Percentiles rank a stretch among this genome's conserved stretches.
Evolutionary conservation across 1,140 invertebrate genomes (phyloP).

Genomic region (Drepana arcuata): DNA sequence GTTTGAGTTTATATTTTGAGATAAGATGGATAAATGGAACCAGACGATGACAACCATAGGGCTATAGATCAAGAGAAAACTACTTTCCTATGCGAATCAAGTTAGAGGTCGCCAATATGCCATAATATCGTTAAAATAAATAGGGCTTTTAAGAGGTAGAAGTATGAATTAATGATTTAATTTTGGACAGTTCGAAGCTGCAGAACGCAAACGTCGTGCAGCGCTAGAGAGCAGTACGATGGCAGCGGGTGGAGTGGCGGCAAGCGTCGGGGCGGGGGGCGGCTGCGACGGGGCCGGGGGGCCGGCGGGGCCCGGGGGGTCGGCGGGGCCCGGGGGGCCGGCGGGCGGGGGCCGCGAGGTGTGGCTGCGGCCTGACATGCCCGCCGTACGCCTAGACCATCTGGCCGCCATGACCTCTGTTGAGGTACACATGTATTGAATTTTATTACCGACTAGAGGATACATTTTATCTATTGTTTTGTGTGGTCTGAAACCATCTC

Average conservation of each 20-base stretch:
- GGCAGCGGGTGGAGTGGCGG: no score
- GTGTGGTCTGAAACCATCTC: no score
- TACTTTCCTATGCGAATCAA: no score
- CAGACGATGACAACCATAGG: no score
- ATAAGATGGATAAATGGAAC: no score
- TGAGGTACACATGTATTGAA: conserved; percentile 72
- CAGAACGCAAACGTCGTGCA: conserved; percentile 81
- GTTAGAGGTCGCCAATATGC: no score
- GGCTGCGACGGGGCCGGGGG: conserved; percentile 43
- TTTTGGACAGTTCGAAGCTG: conserved; percentile 86
- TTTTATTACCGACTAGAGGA: background rate
- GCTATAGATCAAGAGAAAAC: no score
- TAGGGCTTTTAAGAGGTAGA: no score
- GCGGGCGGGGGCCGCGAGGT: conserved; percentile 78
- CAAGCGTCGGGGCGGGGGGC: conserved; percentile 52
- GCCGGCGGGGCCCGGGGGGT: conserved; percentile 59
- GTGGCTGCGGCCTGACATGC: conserved; percentile 85
- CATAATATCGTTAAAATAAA: no score
- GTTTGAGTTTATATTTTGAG: no score
- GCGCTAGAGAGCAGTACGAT: conserved; percentile 70
- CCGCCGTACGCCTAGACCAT: conserved; percentile 78
- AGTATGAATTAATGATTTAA: no score
- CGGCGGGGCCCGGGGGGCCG: conserved; percentile 37
- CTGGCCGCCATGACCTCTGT: conserved; percentile 79
- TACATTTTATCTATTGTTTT: no score